Evolutionary conservation across 2,797 vertebrate species (phyloP).

Genomic region (Pteronotus mesoamericanus): DNA sequence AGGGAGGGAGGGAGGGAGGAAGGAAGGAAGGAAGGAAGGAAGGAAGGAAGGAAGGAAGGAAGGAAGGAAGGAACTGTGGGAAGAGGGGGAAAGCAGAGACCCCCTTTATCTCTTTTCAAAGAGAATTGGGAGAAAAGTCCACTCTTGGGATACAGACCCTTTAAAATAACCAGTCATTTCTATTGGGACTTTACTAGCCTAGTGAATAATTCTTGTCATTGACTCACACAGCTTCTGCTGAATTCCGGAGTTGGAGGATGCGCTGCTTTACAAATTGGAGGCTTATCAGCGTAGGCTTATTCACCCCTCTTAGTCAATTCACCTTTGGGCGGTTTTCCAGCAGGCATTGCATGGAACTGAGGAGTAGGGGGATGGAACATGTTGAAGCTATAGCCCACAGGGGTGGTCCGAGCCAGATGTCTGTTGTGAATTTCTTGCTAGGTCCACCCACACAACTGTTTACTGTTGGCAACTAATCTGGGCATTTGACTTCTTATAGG

Average conservation of each 20-base stretch:
- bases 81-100: not conserved
- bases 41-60: too few relatives aligned
- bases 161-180: constrained; percentile 38
- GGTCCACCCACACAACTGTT: constrained; percentile 47
- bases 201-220: not conserved
- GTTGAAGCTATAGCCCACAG: constrained; percentile 22
- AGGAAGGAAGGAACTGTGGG: not conserved
- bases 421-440: constrained; percentile 51
- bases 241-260: not conserved
- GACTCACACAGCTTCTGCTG: not conserved
- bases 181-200: not conserved
- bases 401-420: constrained; percentile 49
- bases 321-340: constrained; percentile 31
- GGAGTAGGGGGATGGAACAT: constrained; percentile 12
- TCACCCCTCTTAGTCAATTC: constrained; percentile 35
- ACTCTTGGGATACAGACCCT: not conserved
- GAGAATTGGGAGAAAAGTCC: not conserved
- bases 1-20: too few relatives aligned
- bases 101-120: not conserved
- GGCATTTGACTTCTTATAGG: constrained; percentile 39
- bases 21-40: too few relatives aligned
- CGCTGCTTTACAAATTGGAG: constrained; percentile 20
- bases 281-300: not conserved
- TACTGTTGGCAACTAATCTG: constrained; percentile 49
- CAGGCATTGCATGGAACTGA: not conserved